Evolutionary conservation across 2,797 vertebrate genomes (phyloP).

Genomic region (Pelobates cultripes): DNA sequence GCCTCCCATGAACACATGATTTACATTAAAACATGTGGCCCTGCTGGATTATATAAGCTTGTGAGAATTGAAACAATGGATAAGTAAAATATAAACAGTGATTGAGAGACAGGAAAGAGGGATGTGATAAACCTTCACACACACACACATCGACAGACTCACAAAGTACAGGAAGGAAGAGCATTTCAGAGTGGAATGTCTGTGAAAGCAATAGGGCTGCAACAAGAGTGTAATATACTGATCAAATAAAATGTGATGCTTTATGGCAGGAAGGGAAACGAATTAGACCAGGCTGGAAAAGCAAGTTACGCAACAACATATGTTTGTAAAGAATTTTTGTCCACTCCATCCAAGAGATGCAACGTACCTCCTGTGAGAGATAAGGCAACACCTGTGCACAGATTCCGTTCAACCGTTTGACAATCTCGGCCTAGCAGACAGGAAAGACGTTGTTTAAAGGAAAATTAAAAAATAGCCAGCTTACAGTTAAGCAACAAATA

Average conservation of each 20-base stretch:
- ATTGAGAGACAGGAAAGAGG: background rate
- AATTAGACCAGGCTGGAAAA: background rate
- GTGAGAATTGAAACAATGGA: background rate
- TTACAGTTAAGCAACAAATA: background rate
- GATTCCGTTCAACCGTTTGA: constrained; percentile 96
- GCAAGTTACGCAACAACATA: background rate
- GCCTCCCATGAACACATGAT: no score
- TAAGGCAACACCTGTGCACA: constrained; percentile 97
- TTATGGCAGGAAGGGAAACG: background rate
- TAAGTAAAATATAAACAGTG: background rate
- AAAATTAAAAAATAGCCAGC: background rate
- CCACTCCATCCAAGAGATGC: background rate
- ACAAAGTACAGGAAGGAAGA: background rate
- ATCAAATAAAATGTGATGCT: background rate
- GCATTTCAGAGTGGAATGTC: background rate
- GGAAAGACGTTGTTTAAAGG: background rate
- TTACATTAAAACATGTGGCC: no score
- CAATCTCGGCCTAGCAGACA: constrained; percentile 87
- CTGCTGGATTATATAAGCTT: background rate
- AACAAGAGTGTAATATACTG: background rate
- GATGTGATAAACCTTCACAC: background rate
- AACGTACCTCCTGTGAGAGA: constrained; percentile 93
- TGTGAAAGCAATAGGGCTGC: background rate
- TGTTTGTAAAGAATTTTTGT: background rate
- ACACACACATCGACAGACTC: background rate